phyloP scores from a whole-genome alignment of 2,113 vertebrate genomes.

The Pteropus alecto region DNA sequence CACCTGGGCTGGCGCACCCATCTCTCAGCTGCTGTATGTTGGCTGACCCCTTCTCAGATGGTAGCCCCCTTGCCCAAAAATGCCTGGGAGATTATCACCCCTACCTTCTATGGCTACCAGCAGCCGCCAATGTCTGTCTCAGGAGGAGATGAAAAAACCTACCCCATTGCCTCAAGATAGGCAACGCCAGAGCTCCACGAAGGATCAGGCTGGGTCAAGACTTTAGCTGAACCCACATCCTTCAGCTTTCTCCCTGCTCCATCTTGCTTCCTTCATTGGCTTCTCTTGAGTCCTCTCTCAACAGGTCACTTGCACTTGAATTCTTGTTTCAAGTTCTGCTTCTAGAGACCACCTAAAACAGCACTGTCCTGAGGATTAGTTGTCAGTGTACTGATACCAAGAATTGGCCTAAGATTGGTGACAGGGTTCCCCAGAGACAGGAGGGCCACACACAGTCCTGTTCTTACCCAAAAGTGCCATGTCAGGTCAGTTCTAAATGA shows the following conservation, averaged over 20 bases:
- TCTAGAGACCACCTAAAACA: not conserved
- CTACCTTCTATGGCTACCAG: not conserved
- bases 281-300: not conserved
- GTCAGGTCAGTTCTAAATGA: not conserved
- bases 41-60: not conserved
- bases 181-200: not conserved
- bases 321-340: not conserved
- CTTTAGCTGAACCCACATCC: not conserved
- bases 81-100: not conserved
- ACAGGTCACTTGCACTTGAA: not conserved
- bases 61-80: not conserved
- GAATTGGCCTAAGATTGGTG: not conserved
- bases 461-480: not conserved
- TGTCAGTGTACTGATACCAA: not conserved
- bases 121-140: not conserved
- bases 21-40: not conserved
- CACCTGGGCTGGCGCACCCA: not conserved
- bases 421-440: not conserved
- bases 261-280: not conserved
- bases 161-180: not conserved
- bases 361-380: not conserved
- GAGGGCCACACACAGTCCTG: not conserved
- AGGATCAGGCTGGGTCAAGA: not conserved
- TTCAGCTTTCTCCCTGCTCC: not conserved
- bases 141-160: not conserved